Base-by-base conservation (phyloP, 2,797 vertebrate genomes). In the Sebastes alutus region DNA sequence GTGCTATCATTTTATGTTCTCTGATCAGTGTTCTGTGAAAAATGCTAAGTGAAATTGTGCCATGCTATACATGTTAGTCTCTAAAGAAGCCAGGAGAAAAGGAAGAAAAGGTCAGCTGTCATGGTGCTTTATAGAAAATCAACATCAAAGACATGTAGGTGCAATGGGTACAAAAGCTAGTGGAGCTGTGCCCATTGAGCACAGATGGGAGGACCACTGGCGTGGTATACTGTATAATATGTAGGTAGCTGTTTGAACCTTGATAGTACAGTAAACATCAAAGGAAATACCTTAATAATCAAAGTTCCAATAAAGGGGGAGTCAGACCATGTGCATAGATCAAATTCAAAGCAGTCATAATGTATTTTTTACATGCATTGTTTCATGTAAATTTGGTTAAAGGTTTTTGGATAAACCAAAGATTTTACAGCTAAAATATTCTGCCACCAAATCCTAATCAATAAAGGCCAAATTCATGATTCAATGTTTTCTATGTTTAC, bases 71-170 rank as follows among this genome's bases (percentile, higher is more conserved):
- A 33, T 30, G 38, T 52, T 20, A 12, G 7, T 72, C 58, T 81
- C 32, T 67, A 35, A 75, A 63, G 64, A 70, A 49, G 58, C 29
- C 13, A 63, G 58, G 22, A 66, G 13, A 20, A 70, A 59, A n/a
- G 8, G 8, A 77, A 83, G 52, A 76, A 84, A 83, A 84, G 82
- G 68, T 90, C 83, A 82, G 58, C 29, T 67, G 59, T 52, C 66
- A 46, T 22, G 71, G 55, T 72, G 72, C 73, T 81, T 74, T 78
- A 83, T 75, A 59, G 46, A 84, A 60, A 72, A 74, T 74, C 63
- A 73, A 77, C 77, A 85, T 88, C 80, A 85, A 85, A 89, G 69
- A 67, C 49, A 25, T 35, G 30, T 11, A 30, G 49, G 42, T 72
- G 63, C 55, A 52, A 55, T 60, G 33, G 61, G 67, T 68, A 67